Conservation (phyloP, 2,797 vertebrate species). For the Anisognathus igniventris region DNA sequence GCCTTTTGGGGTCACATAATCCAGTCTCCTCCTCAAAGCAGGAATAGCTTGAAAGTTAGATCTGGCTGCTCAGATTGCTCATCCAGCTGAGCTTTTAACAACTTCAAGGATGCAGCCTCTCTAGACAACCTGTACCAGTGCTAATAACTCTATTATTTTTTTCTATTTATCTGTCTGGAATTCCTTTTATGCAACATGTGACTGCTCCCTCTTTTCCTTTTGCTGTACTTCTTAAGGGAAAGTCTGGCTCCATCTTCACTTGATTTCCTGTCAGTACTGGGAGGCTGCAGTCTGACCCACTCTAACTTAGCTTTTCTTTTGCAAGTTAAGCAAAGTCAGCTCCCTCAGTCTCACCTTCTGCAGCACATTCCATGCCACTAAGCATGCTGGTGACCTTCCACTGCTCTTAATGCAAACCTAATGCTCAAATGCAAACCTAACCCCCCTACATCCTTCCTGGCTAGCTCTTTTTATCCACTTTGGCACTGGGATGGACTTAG, state of each 20-base stretch:
- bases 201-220: not conserved
- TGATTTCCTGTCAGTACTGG: not conserved
- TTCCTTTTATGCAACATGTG: not conserved
- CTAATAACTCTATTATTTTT: not conserved
- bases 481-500: not conserved
- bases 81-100: not conserved
- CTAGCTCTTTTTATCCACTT: not conserved
- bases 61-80: not conserved
- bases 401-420: not conserved
- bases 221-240: not conserved
- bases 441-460: not conserved
- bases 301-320: not conserved
- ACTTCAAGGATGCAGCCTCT: not conserved
- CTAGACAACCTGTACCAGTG: not conserved
- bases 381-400: not conserved
- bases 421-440: not conserved
- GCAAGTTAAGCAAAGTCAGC: not conserved
- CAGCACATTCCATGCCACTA: not conserved
- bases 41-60: not conserved
- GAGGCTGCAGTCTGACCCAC: not conserved
- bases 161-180: not conserved
- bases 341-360: not conserved
- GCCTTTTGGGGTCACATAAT: not conserved
- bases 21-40: not conserved
- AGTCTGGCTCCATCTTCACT: not conserved